Percentiles rank a stretch among this genome's conserved stretches.
Conservation (phyloP, 2,888 invertebrate genomes). For the Agrotis segetum region DNA sequence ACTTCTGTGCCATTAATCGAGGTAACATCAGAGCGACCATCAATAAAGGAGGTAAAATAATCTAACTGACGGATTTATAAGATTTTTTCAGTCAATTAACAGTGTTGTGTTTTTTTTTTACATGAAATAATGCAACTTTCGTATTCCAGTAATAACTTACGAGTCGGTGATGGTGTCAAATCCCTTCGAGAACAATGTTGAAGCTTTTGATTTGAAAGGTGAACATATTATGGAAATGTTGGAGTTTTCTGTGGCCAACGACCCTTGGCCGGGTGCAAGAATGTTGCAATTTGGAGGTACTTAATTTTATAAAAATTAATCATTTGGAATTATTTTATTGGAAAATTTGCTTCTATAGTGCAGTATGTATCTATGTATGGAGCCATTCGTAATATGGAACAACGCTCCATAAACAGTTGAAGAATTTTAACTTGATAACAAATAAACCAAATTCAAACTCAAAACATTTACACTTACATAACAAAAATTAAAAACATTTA, state of each 20-base stretch:
- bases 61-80: too few species aligned
- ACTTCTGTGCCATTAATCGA: constrained; percentile 35
- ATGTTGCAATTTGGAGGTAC: constrained; percentile 40
- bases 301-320: not conserved
- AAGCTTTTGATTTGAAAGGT: constrained; percentile 47
- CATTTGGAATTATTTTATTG: too few species aligned
- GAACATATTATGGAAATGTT: constrained; percentile 85
- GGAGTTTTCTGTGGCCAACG: constrained; percentile 78
- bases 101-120: too few species aligned
- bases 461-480: too few species aligned
- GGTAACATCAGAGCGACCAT: constrained; percentile 32
- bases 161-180: constrained; percentile 41
- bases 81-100: too few species aligned
- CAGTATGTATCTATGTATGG: too few species aligned
- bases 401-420: too few species aligned
- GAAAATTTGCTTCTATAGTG: too few species aligned
- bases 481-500: too few species aligned
- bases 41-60: constrained; percentile 26
- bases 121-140: not conserved
- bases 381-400: too few species aligned
- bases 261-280: constrained; percentile 56
- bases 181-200: constrained; percentile 42
- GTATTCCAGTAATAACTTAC: constrained; percentile 39
- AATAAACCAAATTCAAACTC: too few species aligned
- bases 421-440: too few species aligned